Base-by-base conservation (phyloP, 1,140 invertebrate genomes). In the Drosophila nasuta region DNA sequence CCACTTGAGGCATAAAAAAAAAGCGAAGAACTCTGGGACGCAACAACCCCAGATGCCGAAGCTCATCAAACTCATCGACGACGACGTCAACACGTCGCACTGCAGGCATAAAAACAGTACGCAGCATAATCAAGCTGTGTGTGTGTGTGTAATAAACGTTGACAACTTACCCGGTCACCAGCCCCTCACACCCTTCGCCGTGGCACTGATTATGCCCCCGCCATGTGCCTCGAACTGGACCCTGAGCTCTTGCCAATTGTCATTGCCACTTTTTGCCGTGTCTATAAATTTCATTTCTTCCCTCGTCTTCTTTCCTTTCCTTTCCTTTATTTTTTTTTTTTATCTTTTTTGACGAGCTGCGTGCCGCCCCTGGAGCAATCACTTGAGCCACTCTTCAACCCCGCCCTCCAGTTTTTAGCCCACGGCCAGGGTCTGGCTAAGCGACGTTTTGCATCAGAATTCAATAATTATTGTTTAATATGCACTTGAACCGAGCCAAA, bases 21-120 rank as follows among this genome's bases (percentile, higher is more conserved):
- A 38, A 38, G 35, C 1, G 35, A 38, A 8, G 28, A n/a, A 63
- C 3, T 20, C 74, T 43, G 60, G 33, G 64, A 52, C 59, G 20
- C 60, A 51, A 20, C 54, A 65, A 75, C 73, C 60, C 73, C 58
- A 33, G 45, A 33, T 33, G 48, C 74, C 46, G 49, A 68, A 68
- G 48, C 83, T 88, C 82, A 86, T 86, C 79, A 72, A 86, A 87
- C 67, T 79, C 81, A 79, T 80, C 77, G 68, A 51, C 17, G 56
- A 25, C 43, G 38, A 25, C 72, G 72, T 75, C 72, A 71, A 88
- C 83, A 88, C 83, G 83, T 88, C 83, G 85, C 85, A 89, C 69
- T 88, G 83, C 83, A 88, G 83, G 83, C 83, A 88, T 88, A 88
- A 88, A 87, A 88, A 88, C 80, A 89, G 81, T 83, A 79, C 85